These are phyloP conservation scores for Paraescarpia echinospica DNA, from an alignment of 1,140 invertebrate genomes.

Conservation along the genomic window DNA sequence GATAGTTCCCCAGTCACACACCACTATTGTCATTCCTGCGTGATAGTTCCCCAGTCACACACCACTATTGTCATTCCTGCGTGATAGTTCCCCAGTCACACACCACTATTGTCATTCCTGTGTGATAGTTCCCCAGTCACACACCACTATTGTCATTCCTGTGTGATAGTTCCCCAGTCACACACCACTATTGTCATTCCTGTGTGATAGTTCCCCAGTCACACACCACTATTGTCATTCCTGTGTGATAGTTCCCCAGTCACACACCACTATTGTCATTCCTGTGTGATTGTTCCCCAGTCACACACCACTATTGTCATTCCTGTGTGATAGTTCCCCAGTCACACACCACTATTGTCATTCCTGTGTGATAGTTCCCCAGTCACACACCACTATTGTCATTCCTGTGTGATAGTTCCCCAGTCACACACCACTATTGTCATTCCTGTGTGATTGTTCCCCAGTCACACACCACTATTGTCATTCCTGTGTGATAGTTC, in stretches of 20 bases:
- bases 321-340: background rate
- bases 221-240: background rate
- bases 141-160: background rate
- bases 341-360: background rate
- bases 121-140: background rate
- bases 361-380: background rate
- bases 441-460: background rate
- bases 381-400: background rate
- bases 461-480: background rate
- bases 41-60: background rate
- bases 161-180: background rate
- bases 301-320: background rate
- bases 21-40: background rate
- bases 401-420: background rate
- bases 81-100: background rate
- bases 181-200: background rate
- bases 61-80: background rate
- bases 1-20: background rate
- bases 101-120: background rate
- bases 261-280: background rate
- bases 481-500: background rate
- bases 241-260: background rate
- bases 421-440: background rate
- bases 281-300: background rate
- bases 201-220: background rate